These are phyloP conservation scores for Oceanites oceanicus DNA, from an alignment of 2,113 vertebrate species.

Conservation along the genomic window DNA sequence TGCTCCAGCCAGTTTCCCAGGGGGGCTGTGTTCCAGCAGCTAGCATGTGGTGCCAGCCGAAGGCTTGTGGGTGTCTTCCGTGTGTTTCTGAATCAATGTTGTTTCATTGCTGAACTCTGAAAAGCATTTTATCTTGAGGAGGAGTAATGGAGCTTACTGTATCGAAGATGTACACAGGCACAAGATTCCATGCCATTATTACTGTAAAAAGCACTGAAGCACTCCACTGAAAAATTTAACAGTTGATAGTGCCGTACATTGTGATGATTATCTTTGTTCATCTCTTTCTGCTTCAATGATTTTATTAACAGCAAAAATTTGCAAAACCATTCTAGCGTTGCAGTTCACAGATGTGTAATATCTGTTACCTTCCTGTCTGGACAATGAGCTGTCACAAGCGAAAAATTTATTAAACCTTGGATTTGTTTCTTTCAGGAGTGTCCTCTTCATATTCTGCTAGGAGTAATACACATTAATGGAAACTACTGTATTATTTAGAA, in stretches of 20 bases:
- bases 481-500: background rate
- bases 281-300: background rate
- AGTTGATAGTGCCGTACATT: background rate
- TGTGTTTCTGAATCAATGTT: background rate
- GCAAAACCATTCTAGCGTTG: background rate
- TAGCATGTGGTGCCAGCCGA: background rate
- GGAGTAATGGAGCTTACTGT: background rate
- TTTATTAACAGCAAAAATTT: slow-evolving; percentile 1
- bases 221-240: background rate
- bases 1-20: background rate
- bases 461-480: background rate
- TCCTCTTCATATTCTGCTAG: background rate
- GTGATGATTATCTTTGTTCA: background rate
- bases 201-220: background rate
- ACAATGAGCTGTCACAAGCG: background rate
- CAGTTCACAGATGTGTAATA: background rate
- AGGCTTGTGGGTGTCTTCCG: background rate
- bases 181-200: background rate
- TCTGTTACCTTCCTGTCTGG: background rate
- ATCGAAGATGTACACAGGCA: background rate
- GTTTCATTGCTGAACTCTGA: background rate
- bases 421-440: background rate
- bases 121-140: background rate
- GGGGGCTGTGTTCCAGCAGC: background rate
- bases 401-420: background rate